A percentile compares a stretch with the other conserved stretches of the same genome.
These are phyloP conservation scores for Laupala kohalensis DNA, from an alignment of 1,140 invertebrate genomes.

Conservation along the genomic window DNA sequence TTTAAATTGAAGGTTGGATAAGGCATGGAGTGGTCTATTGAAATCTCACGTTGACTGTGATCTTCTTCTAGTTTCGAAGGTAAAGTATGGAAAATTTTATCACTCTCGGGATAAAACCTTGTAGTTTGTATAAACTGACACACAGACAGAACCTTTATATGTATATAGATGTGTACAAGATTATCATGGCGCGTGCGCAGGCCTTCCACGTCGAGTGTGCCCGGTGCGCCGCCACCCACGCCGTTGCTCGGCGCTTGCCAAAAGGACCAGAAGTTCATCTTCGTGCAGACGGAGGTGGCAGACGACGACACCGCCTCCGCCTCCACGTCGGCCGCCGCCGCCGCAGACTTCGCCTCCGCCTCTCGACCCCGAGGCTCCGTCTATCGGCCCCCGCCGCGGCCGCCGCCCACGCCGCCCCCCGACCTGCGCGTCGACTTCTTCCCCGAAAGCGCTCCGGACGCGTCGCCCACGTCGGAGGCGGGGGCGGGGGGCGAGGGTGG, in stretches of 20 bases:
- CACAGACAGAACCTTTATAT: no score
- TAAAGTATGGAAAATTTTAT: no score
- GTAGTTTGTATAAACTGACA: no score
- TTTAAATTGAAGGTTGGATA: no score
- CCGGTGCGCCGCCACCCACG: slow-evolving; percentile 6
- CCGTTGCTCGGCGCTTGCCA: slow-evolving; percentile 5
- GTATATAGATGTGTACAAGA: no score
- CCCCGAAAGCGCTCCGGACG: neutral
- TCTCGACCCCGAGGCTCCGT: neutral
- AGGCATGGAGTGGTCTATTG: no score
- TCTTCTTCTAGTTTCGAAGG: no score
- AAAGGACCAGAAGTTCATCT: slow-evolving; percentile 6
- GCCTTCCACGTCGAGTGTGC: neutral
- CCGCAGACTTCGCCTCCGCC: neutral
- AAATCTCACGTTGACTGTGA: no score
- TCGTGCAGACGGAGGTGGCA: slow-evolving; percentile 1
- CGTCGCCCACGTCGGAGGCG: neutral
- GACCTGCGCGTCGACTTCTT: slow-evolving; percentile 9
- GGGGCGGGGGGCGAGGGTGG: neutral
- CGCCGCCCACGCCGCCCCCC: slow-evolving; percentile 4
- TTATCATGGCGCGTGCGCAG: no score
- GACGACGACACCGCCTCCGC: neutral
- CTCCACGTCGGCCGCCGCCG: neutral
- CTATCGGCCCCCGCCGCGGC: neutral
- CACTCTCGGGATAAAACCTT: no score